Conservation (phyloP, 2,797 vertebrate genomes). For the Furcifer pardalis region DNA sequence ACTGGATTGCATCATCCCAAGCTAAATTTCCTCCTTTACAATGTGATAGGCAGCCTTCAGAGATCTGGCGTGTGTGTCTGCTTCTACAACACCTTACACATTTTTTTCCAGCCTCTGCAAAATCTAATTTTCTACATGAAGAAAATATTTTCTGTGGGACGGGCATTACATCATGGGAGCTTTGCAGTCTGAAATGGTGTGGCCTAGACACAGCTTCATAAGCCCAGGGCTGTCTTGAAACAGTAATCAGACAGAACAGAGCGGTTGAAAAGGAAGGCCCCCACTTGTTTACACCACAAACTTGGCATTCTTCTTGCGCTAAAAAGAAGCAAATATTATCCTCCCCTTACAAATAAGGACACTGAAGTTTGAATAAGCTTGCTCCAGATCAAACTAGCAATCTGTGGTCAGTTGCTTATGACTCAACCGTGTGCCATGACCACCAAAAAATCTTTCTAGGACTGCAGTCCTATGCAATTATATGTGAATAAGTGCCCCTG, state of each 20-base stretch:
- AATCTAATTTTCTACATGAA: not conserved
- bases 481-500: not conserved
- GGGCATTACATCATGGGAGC: not conserved
- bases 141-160: not conserved
- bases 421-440: not conserved
- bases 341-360: not conserved
- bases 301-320: not conserved
- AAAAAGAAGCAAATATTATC: constrained; percentile 3
- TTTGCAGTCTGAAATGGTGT: not conserved
- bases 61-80: no score
- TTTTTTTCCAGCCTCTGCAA: not conserved
- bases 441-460: not conserved
- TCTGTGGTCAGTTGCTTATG: not conserved
- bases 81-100: no score
- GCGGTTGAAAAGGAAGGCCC: not conserved
- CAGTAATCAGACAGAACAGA: not conserved
- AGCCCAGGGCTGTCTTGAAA: not conserved
- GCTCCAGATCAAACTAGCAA: not conserved
- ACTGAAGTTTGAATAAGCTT: constrained; percentile 12
- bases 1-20: no score
- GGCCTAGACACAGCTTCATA: not conserved
- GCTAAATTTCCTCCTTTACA: no score
- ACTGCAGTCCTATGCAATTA: not conserved
- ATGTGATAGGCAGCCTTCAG: no score
- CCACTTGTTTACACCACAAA: not conserved